These are phyloP conservation scores for Acanthaster planci DNA, from an alignment of 35 echinoderm and acorn worm species.

Conservation along the genomic window DNA sequence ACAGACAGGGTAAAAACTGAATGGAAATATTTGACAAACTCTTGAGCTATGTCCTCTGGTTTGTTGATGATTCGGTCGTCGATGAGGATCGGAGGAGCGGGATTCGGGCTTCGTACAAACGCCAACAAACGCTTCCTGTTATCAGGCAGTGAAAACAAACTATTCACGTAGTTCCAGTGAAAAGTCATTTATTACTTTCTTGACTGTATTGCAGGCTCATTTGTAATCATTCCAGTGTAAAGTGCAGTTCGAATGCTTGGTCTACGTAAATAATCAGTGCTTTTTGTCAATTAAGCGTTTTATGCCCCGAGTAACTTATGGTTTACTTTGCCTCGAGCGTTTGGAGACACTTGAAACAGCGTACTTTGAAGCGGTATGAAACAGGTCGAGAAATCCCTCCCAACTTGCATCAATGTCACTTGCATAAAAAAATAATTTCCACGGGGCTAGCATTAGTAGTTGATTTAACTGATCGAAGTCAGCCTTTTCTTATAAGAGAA, in stretches of 20 bases:
- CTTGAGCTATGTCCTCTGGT: slow-evolving; percentile 23
- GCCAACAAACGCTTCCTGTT: slow-evolving; percentile 45
- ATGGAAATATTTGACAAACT: slow-evolving; percentile 27
- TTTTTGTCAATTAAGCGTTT: slow-evolving; percentile 12
- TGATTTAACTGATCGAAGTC: no score
- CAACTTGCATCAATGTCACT: no score
- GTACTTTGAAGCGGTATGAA: slow-evolving; percentile 9
- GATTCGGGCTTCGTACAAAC: not conserved
- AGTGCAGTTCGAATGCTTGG: not conserved
- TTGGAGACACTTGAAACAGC: not conserved
- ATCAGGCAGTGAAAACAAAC: slow-evolving; percentile 15
- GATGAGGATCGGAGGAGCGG: slow-evolving; percentile 29
- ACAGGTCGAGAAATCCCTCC: no score
- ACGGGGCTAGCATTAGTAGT: no score
- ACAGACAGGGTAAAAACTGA: slow-evolving; percentile 25
- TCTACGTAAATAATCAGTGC: not conserved
- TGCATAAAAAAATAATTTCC: no score
- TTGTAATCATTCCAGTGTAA: slow-evolving; percentile 20
- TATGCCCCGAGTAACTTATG: slow-evolving; percentile 27
- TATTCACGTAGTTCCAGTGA: slow-evolving; percentile 38
- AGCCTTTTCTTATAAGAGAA: no score
- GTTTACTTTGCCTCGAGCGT: not conserved
- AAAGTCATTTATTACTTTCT: not conserved
- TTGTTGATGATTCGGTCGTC: slow-evolving; percentile 23
- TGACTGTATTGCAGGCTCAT: slow-evolving; percentile 1